phyloP scores from a whole-genome alignment of 2,113 vertebrate genomes.

The Strigops habroptila region DNA sequence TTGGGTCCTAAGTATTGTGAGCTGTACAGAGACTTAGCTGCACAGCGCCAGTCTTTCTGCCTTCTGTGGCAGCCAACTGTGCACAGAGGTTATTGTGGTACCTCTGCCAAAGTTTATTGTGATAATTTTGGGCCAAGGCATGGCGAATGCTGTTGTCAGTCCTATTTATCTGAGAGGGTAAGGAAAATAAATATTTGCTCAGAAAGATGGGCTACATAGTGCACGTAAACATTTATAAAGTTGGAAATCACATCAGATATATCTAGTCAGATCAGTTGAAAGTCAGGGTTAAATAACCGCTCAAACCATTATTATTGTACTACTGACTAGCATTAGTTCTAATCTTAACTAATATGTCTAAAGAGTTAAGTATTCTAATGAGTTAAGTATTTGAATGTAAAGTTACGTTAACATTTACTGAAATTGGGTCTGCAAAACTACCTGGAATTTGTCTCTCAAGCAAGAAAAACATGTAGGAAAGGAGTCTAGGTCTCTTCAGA shows the following conservation, averaged over 20 bases:
- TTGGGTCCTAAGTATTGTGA: neutral
- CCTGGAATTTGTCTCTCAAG: neutral
- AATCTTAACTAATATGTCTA: neutral
- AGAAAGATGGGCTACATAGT: neutral
- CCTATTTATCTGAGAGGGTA: neutral
- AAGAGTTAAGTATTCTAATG: neutral
- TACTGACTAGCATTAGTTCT: neutral
- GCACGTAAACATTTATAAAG: neutral
- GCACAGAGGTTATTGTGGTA: neutral
- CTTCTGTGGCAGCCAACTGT: neutral
- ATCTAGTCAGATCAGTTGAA: neutral
- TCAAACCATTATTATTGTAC: neutral
- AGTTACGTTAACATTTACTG: neutral
- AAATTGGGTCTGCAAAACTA: neutral
- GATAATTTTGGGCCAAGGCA: neutral
- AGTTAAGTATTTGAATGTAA: neutral
- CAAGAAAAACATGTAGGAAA: neutral
- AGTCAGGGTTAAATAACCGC: neutral
- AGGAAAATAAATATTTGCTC: neutral
- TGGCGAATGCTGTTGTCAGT: neutral
- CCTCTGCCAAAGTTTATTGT: neutral
- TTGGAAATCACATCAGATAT: neutral
- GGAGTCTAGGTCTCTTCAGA: neutral
- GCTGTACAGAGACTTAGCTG: neutral
- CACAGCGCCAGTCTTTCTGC: neutral